A percentile compares a stretch with the other conserved stretches of the same genome.
Conservation (phyloP, 2,888 invertebrate species). For the Baccha elongata region DNA sequence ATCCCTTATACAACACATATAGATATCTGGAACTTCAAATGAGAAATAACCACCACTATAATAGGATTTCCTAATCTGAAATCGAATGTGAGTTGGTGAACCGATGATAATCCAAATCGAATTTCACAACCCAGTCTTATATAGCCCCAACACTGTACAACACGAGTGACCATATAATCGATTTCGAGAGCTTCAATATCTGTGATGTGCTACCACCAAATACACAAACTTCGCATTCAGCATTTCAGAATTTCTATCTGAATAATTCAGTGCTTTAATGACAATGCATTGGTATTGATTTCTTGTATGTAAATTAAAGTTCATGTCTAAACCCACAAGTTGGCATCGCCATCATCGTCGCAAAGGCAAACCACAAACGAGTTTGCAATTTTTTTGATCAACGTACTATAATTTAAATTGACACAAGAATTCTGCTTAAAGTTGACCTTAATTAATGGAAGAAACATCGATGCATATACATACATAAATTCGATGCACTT, state of each 20-base stretch:
- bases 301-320: constrained; percentile 39
- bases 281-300: constrained; percentile 17
- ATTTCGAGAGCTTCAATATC: background rate
- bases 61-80: constrained; percentile 55
- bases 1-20: background rate
- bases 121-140: constrained; percentile 45
- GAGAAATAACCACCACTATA: constrained; percentile 31
- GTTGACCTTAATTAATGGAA: constrained; percentile 42
- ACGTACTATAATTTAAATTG: background rate
- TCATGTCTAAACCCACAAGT: constrained; percentile 16
- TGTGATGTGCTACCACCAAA: background rate
- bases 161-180: constrained; percentile 43
- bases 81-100: constrained; percentile 38
- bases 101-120: constrained; percentile 57
- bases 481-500: background rate
- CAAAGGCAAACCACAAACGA: constrained; percentile 35
- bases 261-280: constrained; percentile 13
- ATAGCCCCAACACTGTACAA: constrained; percentile 20
- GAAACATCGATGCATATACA: background rate
- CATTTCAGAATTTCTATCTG: constrained; percentile 4
- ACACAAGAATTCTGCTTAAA: constrained; percentile 6
- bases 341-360: constrained; percentile 13
- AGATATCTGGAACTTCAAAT: constrained; percentile 19
- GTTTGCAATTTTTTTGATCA: constrained; percentile 9
- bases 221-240: background rate